phyloP scores from a whole-genome alignment of 2,113 vertebrate species.

The Callopanchax toddi region DNA sequence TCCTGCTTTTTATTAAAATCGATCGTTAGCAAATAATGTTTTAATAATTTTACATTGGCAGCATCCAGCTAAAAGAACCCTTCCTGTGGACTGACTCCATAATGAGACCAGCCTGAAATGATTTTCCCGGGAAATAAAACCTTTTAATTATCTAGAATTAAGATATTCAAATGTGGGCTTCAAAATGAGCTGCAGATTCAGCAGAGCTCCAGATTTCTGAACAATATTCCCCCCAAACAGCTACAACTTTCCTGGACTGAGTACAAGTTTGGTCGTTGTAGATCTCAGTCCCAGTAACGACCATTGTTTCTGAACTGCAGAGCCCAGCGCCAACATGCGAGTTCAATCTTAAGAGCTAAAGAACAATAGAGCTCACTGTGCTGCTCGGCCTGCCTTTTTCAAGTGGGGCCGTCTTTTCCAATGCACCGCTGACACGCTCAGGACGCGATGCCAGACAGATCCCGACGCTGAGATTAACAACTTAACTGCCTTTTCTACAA shows the following conservation, averaged over 20 bases:
- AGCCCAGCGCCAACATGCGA: slow-evolving; percentile 9
- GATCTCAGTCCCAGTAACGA: slow-evolving; percentile 18
- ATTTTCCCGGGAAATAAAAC: slow-evolving; percentile 29
- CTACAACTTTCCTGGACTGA: slow-evolving; percentile 5
- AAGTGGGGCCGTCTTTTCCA: slow-evolving; percentile 24
- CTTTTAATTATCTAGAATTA: slow-evolving; percentile 12
- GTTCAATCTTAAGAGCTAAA: slow-evolving; percentile 24
- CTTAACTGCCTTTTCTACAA: slow-evolving; percentile 52
- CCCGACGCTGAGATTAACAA: slow-evolving; percentile 67
- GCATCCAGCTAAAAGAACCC: not conserved
- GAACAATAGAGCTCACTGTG: slow-evolving; percentile 53
- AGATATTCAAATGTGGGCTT: slow-evolving; percentile 13
- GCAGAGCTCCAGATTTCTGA: slow-evolving; percentile 12
- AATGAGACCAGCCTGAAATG: slow-evolving; percentile 8
- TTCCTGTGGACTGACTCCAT: slow-evolving; percentile 22
- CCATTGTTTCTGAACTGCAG: slow-evolving; percentile 33
- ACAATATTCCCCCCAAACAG: not conserved
- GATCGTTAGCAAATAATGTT: slow-evolving; percentile 16
- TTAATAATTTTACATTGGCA: slow-evolving; percentile 5
- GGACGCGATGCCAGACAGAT: slow-evolving; percentile 62
- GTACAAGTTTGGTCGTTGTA: slow-evolving; percentile 9
- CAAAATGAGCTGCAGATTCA: slow-evolving; percentile 8
- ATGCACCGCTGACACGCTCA: slow-evolving; percentile 44
- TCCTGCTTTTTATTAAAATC: slow-evolving; percentile 25
- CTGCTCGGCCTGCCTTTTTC: slow-evolving; percentile 34